Conservation (phyloP, 1,140 invertebrate species). For the Apis mellifera region DNA sequence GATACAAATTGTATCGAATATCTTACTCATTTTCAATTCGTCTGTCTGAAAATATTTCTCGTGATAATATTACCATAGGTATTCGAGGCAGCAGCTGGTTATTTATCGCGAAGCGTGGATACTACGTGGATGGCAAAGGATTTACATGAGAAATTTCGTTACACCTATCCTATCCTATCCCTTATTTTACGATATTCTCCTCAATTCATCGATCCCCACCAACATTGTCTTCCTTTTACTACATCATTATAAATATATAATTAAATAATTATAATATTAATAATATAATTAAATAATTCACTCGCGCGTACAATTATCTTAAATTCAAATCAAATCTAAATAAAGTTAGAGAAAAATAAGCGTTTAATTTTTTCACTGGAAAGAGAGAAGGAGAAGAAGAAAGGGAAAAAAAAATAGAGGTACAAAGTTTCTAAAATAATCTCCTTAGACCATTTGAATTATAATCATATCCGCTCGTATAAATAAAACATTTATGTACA, state of each 20-base stretch:
- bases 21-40: conserved; percentile 24
- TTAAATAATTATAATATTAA: no score
- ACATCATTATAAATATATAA: no score
- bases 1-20: conserved; percentile 24
- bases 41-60: conserved; percentile 43
- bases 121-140: conserved; percentile 40
- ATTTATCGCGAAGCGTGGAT: conserved; percentile 52
- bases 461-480: no score
- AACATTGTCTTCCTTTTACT: background rate
- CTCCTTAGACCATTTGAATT: no score
- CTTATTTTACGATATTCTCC: conserved; percentile 12
- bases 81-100: conserved; percentile 49
- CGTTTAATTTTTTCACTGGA: no score
- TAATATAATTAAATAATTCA: no score
- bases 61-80: conserved; percentile 52
- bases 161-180: conserved; percentile 15
- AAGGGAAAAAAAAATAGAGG: no score
- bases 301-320: no score
- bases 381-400: no score
- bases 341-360: no score
- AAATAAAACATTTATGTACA: background rate
- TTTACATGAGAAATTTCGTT: conserved; percentile 61
- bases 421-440: no score
- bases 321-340: no score
- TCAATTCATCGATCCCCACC: background rate